Evolutionary conservation across 2,888 invertebrate genomes (phyloP), one percentile per base, ranked within the genome.

Genomic region (Erebia ligea): DNA sequence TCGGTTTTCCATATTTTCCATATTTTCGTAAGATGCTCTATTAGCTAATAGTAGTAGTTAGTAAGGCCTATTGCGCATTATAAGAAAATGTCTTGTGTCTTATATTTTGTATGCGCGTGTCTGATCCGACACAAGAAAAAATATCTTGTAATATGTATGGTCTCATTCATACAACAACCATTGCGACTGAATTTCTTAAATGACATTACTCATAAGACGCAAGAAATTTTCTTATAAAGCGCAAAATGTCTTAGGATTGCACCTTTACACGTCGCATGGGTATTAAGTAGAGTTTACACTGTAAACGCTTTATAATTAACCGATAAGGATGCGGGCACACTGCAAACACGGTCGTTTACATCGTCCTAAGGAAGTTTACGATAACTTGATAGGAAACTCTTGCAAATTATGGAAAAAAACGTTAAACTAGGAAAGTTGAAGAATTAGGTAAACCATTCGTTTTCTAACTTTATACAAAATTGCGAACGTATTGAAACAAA

Each of bases 271-370:
- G 54, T 59, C 63, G 68, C 11, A 17, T 17, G 13, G 17, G 19
- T 17, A 57, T 67, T 57, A 72, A 45, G 68, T 34, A 17, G 50
- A 42, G 65, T 61, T 61, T 65, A 64, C 57, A 50, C 58, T 59
- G 48, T 70, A 62, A 64, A 56, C 57, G 65, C 66, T 68, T 54
- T 67, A 68, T 73, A 76, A 75, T 74, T 72, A 70, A 63, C 71
- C 67, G 72, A 73, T 76, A 77, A 75, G 71, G 68, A 75, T 73
- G 71, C 72, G 65, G 66, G 66, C 59, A 70, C 71, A 58, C 34
- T 72, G 66, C 58, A 71, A 66, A 74, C 66, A 72, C 17, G 25
- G 56, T 61, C 34, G 54, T 40, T 52, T 58, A 15, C 57, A 59
- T 25, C 34, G 13, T 52, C 45, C 54, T 56, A 48, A 25, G 57